Evolutionary conservation across 2,113 vertebrate genomes (phyloP), one percentile per base, ranked within the genome.

Genomic region (Piaya cayana): DNA sequence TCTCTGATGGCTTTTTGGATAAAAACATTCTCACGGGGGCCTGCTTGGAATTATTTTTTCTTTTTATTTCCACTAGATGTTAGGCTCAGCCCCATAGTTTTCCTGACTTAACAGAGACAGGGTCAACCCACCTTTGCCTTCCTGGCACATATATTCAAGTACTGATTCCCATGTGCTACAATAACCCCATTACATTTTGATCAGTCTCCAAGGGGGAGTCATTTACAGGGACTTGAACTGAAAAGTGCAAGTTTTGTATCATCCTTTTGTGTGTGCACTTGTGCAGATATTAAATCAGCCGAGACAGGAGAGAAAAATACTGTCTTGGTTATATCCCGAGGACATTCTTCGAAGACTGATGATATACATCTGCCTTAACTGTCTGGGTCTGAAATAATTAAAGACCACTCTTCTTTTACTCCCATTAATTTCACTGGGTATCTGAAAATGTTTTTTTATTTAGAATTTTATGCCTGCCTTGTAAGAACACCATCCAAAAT

Each of bases 1-100:
- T 92, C 72, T 93, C 82, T 94, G 93, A 94, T 94, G 95, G 94
- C 88, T 90, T 97, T 97, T 98, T 96, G 97, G 97, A 97, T 93
- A 97, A 95, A 96, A 96, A 92, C 94, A 94, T 80, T 85, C 93
- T 97, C 96, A 80, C 95, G 92, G 88, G 30, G 90, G 75, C 86
- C 96, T 93, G 89, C 83, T 96, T 94, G 95, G 95, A 97, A 97
- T 97, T 93, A 96, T 91, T 86, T 96, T 94, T 94, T 95, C 92
- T 90, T 96, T 97, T 97, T 92, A 92, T 96, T 96, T 95, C 87
- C 88, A 94, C 69, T 76, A 37, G 72, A 89, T 72, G 42, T 79
- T 93, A 32, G 3, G 69, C 52, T 94, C 72, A 95, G 75, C 76
- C 58, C 92, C 67, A 59, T 37, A 63, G 71, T 80, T 90, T 82